A percentile compares a stretch with the other conserved stretches of the same genome.
These are phyloP conservation scores for Mobula hypostoma DNA, from an alignment of 2,113 vertebrate genomes.

Conservation along the genomic window DNA sequence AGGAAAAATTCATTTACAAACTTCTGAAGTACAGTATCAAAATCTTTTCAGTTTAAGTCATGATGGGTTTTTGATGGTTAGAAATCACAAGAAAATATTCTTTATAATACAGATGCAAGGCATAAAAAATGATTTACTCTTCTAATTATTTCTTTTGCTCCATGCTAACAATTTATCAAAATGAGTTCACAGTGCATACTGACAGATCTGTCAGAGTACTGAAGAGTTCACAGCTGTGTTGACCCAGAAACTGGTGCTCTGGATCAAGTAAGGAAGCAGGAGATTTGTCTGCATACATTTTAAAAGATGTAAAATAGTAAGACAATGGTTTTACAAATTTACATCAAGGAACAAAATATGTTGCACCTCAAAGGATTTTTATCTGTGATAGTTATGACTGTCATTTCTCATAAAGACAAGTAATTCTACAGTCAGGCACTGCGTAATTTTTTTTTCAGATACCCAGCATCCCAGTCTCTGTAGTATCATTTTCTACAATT, in stretches of 20 bases:
- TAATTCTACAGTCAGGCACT: neutral
- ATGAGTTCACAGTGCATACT: neutral
- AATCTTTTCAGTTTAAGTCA: neutral
- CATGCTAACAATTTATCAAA: neutral
- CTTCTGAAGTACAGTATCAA: neutral
- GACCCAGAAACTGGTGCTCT: neutral
- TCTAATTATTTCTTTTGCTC: neutral
- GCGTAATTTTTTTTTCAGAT: neutral
- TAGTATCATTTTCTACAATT: neutral
- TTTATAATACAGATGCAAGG: neutral
- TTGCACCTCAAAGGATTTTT: neutral
- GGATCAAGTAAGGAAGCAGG: neutral
- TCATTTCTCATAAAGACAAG: neutral
- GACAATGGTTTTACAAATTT: neutral
- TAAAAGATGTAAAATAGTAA: neutral
- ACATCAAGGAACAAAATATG: neutral
- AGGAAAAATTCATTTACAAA: neutral
- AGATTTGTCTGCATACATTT: neutral
- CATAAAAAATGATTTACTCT: neutral
- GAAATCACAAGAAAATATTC: neutral
- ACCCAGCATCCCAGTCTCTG: neutral
- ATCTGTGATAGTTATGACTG: neutral
- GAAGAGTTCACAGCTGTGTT: neutral
- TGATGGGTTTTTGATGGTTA: neutral
- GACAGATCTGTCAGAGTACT: neutral